Evolutionary conservation across 2,113 vertebrate species (phyloP).

Genomic region (Chlorocebus sabaeus): DNA sequence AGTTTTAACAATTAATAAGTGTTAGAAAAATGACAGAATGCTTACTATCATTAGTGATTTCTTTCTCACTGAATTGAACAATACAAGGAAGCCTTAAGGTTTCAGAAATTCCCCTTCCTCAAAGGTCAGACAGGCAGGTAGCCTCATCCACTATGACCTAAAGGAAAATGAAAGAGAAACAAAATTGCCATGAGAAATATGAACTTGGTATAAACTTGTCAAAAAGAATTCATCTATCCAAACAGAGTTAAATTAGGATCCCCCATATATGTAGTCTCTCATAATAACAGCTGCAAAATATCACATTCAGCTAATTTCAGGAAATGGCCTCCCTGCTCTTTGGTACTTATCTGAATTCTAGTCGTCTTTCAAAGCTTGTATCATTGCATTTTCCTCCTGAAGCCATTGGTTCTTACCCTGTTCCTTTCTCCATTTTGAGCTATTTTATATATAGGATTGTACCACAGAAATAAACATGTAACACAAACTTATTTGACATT

Average conservation of each 20-base stretch:
- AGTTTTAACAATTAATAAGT: not conserved
- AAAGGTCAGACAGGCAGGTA: not conserved
- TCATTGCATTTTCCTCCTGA: not conserved
- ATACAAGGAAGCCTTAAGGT: not conserved
- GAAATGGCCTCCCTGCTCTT: not conserved
- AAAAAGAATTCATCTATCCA: not conserved
- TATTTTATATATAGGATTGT: not conserved
- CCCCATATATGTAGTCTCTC: not conserved
- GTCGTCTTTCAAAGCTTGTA: not conserved
- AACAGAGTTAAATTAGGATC: not conserved
- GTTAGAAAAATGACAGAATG: not conserved
- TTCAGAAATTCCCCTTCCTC: not conserved
- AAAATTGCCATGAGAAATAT: not conserved
- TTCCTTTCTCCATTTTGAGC: not conserved
- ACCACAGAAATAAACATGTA: not conserved
- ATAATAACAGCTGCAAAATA: not conserved
- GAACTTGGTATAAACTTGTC: not conserved
- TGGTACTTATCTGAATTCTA: not conserved
- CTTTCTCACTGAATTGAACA: not conserved
- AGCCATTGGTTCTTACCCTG: not conserved
- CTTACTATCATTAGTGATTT: not conserved
- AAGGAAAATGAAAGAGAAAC: constrained; percentile 36
- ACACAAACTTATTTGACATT: not conserved
- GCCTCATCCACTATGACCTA: not conserved
- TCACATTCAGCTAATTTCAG: not conserved